These are phyloP conservation scores for Ictidomys tridecemlineatus DNA, from an alignment of 2,113 vertebrate genomes.

Conservation along the genomic window DNA sequence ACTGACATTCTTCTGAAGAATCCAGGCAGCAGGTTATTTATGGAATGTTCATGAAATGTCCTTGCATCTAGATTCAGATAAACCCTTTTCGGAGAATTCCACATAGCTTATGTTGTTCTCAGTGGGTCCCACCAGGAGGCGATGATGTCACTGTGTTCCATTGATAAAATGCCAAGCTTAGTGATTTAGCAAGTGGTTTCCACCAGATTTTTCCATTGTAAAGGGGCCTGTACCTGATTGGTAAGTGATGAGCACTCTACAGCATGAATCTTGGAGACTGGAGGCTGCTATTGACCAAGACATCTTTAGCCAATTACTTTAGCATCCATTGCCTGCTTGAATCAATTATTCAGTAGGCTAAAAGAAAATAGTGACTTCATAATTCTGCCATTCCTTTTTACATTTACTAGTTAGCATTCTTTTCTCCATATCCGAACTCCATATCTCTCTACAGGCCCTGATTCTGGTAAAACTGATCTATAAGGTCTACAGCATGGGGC, in stretches of 20 bases:
- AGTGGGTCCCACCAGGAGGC: neutral
- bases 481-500: neutral
- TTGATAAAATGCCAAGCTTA: neutral
- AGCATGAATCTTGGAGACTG: neutral
- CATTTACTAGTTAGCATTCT: neutral
- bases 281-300: neutral
- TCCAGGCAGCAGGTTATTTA: neutral
- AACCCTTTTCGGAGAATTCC: neutral
- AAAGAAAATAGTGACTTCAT: neutral
- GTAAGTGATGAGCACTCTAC: neutral
- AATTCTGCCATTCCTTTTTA: neutral
- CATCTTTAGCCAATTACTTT: slow-evolving; percentile 37
- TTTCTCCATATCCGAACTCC: neutral
- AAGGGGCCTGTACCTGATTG: neutral
- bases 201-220: neutral
- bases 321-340: neutral
- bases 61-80: neutral
- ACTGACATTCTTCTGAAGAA: neutral
- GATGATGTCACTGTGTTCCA: neutral
- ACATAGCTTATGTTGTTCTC: neutral
- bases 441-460: neutral
- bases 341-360: neutral
- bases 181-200: neutral
- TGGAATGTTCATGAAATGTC: neutral
- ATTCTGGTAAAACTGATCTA: neutral